Percentiles rank a stretch among this genome's conserved stretches.
phyloP scores from a whole-genome alignment of 2,113 vertebrate species.

The Onychostoma macrolepis region DNA sequence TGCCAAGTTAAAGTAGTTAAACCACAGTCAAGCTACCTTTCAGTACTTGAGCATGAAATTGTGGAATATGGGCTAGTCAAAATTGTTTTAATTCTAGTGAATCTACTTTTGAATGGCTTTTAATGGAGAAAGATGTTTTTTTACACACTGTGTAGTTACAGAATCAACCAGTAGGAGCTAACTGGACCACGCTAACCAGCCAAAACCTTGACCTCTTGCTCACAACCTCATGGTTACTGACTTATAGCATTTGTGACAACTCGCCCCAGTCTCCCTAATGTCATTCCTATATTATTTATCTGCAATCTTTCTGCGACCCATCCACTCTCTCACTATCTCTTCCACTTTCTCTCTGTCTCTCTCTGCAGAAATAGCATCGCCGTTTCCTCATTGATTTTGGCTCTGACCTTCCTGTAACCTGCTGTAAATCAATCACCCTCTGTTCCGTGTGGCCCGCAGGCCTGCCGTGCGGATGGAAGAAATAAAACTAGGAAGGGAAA shows the following conservation, averaged over 20 bases:
- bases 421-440: slow-evolving; percentile 73
- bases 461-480: slow-evolving; percentile 18
- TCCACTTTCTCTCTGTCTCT: slow-evolving; percentile 26
- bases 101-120: neutral
- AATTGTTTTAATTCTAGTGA: neutral
- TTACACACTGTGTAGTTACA: neutral
- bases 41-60: neutral
- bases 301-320: neutral
- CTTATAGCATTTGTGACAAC: neutral
- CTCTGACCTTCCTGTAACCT: slow-evolving; percentile 81
- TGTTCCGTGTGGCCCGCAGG: slow-evolving; percentile 35
- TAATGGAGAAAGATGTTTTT: neutral
- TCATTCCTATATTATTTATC: slow-evolving; percentile 8
- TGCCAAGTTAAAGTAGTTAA: neutral
- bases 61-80: neutral
- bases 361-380: slow-evolving; percentile 70
- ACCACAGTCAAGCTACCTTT: neutral
- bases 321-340: slow-evolving; percentile 47
- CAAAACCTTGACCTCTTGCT: neutral
- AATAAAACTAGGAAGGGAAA: slow-evolving; percentile 10
- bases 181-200: neutral
- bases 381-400: slow-evolving; percentile 79
- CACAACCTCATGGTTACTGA: neutral
- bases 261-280: neutral
- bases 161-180: neutral